phyloP scores from a whole-genome alignment of 1,140 invertebrate genomes.

The Panagrolaimus sp. region DNA sequence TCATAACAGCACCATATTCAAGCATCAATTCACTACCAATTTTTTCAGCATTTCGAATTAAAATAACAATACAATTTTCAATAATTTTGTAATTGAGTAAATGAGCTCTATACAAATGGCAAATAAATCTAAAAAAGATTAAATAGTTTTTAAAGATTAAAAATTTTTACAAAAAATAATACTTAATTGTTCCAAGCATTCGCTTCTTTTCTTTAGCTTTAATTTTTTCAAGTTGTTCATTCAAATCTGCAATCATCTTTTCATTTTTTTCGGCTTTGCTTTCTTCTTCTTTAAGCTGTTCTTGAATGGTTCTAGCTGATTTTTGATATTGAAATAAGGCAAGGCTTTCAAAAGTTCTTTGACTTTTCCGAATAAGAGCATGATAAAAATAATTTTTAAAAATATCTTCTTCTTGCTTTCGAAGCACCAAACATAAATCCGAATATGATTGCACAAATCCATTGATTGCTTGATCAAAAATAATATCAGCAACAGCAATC shows the following conservation, averaged over 20 bases:
- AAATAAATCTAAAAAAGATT: not conserved
- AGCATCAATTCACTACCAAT: not conserved
- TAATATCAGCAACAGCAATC: not conserved
- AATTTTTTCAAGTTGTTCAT: not conserved
- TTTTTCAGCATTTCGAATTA: not conserved
- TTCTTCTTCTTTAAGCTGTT: not conserved
- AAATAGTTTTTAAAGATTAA: too few species aligned
- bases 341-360: not conserved
- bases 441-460: not conserved
- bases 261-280: conserved; percentile 2
- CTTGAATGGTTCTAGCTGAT: not conserved
- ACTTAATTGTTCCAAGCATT: not conserved
- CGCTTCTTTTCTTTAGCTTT: not conserved
- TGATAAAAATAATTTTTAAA: not conserved
- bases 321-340: not conserved
- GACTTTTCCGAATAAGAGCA: not conserved
- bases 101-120: not conserved
- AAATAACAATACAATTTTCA: not conserved
- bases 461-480: not conserved
- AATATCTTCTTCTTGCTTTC: not conserved
- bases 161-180: not conserved
- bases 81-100: not conserved
- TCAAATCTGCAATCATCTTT: not conserved
- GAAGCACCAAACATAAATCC: not conserved
- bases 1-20: not conserved